Evolutionary conservation across 23 tunicate genomes (phyloP).

Genomic region (Ciona savignyi): DNA sequence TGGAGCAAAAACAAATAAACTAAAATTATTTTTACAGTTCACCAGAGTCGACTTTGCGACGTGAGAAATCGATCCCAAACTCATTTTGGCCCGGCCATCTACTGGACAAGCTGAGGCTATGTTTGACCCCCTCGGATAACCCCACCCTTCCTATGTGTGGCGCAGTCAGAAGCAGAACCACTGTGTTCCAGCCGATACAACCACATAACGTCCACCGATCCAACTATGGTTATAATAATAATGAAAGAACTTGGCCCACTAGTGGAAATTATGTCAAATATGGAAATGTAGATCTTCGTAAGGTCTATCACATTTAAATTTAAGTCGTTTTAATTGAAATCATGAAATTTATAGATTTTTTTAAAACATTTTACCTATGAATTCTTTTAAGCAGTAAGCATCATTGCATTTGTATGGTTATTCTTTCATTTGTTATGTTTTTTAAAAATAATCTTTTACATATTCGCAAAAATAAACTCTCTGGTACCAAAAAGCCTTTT

Average conservation of each 20-base stretch:
- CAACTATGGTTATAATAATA: conserved; percentile 50
- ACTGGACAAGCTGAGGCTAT: conserved; percentile 22
- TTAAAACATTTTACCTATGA: too few species aligned
- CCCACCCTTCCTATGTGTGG: conserved; percentile 11
- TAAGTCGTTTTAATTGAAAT: neutral
- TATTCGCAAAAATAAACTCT: too few species aligned
- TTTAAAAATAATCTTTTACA: too few species aligned
- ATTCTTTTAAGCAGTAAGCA: too few species aligned
- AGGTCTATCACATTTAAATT: conserved; percentile 24
- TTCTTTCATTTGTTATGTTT: too few species aligned
- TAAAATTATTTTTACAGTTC: conserved; percentile 3
- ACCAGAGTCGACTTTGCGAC: neutral
- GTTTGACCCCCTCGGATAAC: conserved; percentile 19
- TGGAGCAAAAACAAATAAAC: too few species aligned
- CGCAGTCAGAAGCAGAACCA: conserved; percentile 16
- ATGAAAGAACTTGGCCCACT: conserved; percentile 42
- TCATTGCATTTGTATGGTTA: too few species aligned
- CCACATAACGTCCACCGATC: conserved; percentile 32
- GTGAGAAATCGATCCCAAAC: conserved; percentile 28
- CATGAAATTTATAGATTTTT: too few species aligned
- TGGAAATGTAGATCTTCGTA: conserved; percentile 34
- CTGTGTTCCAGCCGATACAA: conserved; percentile 15
- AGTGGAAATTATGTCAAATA: conserved; percentile 42
- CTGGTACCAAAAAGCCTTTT: too few species aligned
- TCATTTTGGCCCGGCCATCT: conserved; percentile 62